Evolutionary conservation across 2,888 invertebrate species (phyloP).

Genomic region (Drosophila subquinaria): DNA sequence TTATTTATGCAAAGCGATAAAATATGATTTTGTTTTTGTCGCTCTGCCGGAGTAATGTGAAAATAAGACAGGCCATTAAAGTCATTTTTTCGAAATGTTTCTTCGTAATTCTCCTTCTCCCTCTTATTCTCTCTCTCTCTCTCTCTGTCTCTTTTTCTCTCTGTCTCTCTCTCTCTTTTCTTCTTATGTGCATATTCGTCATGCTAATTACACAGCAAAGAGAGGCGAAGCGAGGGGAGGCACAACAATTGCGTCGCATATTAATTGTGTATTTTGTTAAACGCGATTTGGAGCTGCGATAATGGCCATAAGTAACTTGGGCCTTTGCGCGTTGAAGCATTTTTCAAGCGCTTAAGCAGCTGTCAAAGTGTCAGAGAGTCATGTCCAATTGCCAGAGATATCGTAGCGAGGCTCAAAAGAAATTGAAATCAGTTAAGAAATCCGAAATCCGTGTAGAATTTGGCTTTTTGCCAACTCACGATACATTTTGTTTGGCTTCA

Average conservation of each 20-base stretch:
- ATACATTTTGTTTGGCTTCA: constrained; percentile 52
- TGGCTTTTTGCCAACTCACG: constrained; percentile 50
- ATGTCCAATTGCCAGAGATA: constrained; percentile 44
- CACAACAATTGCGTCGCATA: constrained; percentile 70
- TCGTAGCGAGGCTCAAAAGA: constrained; percentile 29
- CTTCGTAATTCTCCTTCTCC: constrained; percentile 3
- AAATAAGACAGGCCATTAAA: constrained; percentile 76
- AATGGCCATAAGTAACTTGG: constrained; percentile 49
- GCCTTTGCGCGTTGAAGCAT: constrained; percentile 40
- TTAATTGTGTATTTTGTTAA: constrained; percentile 60
- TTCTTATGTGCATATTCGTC: constrained; percentile 38
- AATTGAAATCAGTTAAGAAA: constrained; percentile 60
- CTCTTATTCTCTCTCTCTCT: constrained; percentile 1
- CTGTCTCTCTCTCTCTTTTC: constrained; percentile 2
- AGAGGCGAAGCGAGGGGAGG: neutral
- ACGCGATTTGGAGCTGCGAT: constrained; percentile 57
- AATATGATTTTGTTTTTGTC: constrained; percentile 73
- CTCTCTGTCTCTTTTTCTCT: constrained; percentile 1
- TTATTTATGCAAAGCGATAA: constrained; percentile 78
- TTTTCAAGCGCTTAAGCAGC: constrained; percentile 72
- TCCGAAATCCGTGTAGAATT: constrained; percentile 37
- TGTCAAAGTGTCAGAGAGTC: constrained; percentile 69
- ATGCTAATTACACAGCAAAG: constrained; percentile 64
- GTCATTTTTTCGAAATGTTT: constrained; percentile 47
- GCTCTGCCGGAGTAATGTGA: constrained; percentile 49